phyloP scores from a whole-genome alignment of 2,113 vertebrate genomes.

The Labrus mixtus region DNA sequence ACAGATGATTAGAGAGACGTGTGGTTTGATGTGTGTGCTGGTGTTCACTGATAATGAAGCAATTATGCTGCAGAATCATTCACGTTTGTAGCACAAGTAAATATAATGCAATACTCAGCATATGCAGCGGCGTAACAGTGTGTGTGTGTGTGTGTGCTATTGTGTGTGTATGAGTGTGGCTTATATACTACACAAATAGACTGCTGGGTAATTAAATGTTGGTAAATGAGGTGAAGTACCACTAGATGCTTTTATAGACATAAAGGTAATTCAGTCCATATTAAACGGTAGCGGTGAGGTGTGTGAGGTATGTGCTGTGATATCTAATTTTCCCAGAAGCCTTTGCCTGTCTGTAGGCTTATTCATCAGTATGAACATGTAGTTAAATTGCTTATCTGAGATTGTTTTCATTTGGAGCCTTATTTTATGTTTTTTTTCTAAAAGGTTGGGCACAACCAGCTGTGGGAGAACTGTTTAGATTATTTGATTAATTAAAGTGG shows the following conservation, averaged over 20 bases:
- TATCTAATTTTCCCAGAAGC: conserved; percentile 37
- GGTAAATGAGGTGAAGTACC: conserved; percentile 50
- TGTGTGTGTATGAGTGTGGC: conserved; percentile 20
- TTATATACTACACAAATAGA: conserved; percentile 38
- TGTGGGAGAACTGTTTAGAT: no score
- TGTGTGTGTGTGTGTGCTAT: conserved; percentile 8
- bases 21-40: conserved; percentile 45
- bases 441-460: no score
- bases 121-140: not conserved
- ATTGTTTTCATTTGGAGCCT: no score
- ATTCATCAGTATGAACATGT: not conserved
- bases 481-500: no score
- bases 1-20: conserved; percentile 35
- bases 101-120: conserved; percentile 43
- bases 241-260: conserved; percentile 53
- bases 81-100: conserved; percentile 31
- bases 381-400: not conserved
- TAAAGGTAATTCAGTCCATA: conserved; percentile 47
- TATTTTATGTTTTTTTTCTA: no score
- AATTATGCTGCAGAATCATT: conserved; percentile 47
- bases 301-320: conserved; percentile 14
- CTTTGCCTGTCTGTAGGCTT: not conserved
- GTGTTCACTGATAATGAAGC: conserved; percentile 62
- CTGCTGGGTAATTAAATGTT: conserved; percentile 62
- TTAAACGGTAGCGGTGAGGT: conserved; percentile 21